Base-by-base conservation (phyloP, 2,797 vertebrate genomes). In the Sebastes steindachneri region DNA sequence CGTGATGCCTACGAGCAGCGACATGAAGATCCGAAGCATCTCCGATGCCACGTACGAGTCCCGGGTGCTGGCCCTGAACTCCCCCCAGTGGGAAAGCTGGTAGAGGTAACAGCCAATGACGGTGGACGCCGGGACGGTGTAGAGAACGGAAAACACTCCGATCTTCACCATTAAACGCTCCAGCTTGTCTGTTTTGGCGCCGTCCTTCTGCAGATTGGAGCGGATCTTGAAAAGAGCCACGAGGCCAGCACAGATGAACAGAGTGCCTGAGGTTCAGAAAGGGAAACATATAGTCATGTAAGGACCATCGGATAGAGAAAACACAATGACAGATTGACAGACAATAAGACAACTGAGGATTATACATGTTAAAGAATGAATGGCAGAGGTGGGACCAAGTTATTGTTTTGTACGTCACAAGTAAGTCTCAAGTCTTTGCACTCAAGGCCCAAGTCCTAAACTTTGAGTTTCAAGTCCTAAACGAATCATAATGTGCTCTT, bases 121-220 rank as follows among this genome's bases (percentile, higher is more conserved):
- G 5, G 97, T 98, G 0, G 98, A 99, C 0, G 98, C 98, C 0
- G 98, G 98, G 29, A 99, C 98, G 0, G 98, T 99, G 94, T 99
- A 99, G 25, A 99, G 96, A 59, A 99, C 97, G 0, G 98, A 99
- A 90, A 99, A 99, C 80, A 99, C 97, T 0, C 98, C 98, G 0
- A 99, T 99, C 94, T 99, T 99, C 86, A 99, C 98, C 97, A 99
- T 99, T 55, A 99, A 91, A 29, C 98, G 96, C 90, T 99, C 99
- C 84, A 99, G 93, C 90, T 99, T 99, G 95, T 99, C 99, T 0
- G 99, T 99, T 94, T 99, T 99, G 75, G 99, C 98, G 11, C 99
- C 98, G 9, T 99, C 99, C 91, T 99, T 99, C 90, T 99, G 98
- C 81, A 99, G 96, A 88, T 99, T 99, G 54, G 99, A 99, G 74